Conservation (phyloP, 1,140 invertebrate genomes). For the Musca vetustissima region DNA sequence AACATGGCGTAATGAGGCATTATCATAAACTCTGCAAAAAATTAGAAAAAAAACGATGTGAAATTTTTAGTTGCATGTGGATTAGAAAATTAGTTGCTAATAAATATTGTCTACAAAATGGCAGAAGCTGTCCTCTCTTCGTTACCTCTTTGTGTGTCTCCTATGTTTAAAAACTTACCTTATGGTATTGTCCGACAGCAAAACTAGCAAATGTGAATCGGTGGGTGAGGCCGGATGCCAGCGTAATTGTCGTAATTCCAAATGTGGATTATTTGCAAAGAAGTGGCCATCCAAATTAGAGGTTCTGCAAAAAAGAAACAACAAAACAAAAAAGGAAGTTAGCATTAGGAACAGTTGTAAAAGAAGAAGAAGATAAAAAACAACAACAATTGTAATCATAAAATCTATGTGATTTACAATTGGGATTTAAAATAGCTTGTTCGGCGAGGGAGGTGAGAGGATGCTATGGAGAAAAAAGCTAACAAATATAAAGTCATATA, state of each 20-base stretch:
- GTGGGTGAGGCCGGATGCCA: conserved; percentile 83
- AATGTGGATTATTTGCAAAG: conserved; percentile 60
- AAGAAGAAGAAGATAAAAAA: conserved; percentile 14
- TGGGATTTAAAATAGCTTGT: neutral
- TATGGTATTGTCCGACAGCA: conserved; percentile 81
- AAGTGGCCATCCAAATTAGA: conserved; percentile 65
- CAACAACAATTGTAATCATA: neutral
- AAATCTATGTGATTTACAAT: neutral
- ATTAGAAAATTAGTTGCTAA: neutral
- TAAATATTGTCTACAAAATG: conserved; percentile 1
- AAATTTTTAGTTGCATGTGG: neutral
- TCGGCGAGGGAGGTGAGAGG: neutral
- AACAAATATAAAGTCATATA: too few relatives aligned
- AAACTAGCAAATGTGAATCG: conserved; percentile 73
- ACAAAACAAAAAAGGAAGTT: conserved; percentile 7
- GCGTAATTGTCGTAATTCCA: conserved; percentile 67
- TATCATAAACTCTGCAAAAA: conserved; percentile 57
- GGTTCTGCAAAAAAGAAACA: conserved; percentile 55
- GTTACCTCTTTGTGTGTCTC: neutral
- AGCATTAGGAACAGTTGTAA: too few relatives aligned
- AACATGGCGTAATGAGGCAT: conserved; percentile 45
- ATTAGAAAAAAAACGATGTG: neutral
- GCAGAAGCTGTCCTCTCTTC: too few relatives aligned
- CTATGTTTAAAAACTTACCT: conserved; percentile 59
- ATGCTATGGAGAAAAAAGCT: neutral